Percentiles rank a stretch among this genome's conserved stretches.
Conservation (phyloP, 2,113 vertebrate genomes). For the Panthera uncia region DNA sequence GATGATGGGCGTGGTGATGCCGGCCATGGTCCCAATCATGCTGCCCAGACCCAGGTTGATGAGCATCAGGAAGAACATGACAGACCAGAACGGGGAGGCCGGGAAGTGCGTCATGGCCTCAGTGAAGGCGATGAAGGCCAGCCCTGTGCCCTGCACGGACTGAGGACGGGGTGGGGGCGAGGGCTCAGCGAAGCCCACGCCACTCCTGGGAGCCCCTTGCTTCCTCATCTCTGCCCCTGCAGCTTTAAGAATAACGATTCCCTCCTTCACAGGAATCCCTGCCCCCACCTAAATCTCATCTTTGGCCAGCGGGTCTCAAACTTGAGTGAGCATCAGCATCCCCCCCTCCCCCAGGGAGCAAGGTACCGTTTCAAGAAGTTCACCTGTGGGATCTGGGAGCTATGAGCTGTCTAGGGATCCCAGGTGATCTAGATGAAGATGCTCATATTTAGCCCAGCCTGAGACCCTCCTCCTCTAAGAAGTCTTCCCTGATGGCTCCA, state of each 20-base stretch:
- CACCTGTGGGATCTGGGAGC: neutral
- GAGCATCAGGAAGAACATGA: conserved; percentile 99
- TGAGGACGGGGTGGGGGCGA: conserved; percentile 68
- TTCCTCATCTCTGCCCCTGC: neutral
- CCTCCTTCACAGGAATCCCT: neutral
- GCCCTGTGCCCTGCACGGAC: conserved; percentile 97
- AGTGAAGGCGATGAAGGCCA: conserved; percentile 99
- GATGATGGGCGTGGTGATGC: conserved; percentile 97
- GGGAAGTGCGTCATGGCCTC: conserved; percentile 99
- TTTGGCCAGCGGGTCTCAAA: neutral
- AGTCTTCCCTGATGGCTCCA: neutral
- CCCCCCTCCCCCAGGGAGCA: neutral
- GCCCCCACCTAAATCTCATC: neutral
- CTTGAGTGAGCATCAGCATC: neutral
- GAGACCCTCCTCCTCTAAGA: neutral
- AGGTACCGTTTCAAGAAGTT: neutral
- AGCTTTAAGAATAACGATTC: neutral
- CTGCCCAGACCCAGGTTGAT: conserved; percentile 98
- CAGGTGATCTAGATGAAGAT: neutral
- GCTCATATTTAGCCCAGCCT: neutral
- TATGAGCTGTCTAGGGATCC: neutral
- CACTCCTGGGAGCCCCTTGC: neutral
- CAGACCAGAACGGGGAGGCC: conserved; percentile 96
- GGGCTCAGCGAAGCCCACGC: neutral
- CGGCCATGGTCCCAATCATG: conserved; percentile 99